Percentiles rank a stretch among this genome's conserved stretches.
These are phyloP conservation scores for Cavia porcellus DNA, from an alignment of 2,113 vertebrate species.

Conservation along the genomic window DNA sequence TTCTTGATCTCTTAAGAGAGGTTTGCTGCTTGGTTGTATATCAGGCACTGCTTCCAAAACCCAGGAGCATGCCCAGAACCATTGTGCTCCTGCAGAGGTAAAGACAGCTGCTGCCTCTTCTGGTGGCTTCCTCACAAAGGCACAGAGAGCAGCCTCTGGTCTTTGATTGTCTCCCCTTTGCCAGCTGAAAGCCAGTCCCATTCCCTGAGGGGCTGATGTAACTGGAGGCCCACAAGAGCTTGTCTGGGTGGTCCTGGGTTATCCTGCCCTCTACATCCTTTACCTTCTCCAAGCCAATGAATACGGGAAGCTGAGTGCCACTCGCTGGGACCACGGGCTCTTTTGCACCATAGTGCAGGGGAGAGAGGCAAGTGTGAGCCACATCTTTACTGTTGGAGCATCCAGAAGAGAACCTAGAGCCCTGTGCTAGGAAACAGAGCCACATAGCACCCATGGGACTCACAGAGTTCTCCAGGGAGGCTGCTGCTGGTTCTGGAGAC, in stretches of 20 bases:
- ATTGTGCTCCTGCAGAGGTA: background rate
- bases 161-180: background rate
- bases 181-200: background rate
- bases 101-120: background rate
- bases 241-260: background rate
- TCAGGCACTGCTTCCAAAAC: background rate
- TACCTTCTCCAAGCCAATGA: background rate
- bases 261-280: background rate
- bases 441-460: background rate
- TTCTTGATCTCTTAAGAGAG: background rate
- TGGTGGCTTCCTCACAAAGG: background rate
- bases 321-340: too few species aligned
- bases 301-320: background rate
- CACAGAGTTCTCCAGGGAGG: background rate
- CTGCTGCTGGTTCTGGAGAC: background rate
- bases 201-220: background rate
- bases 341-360: background rate
- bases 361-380: background rate
- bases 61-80: fast-evolving
- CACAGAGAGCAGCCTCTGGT: background rate
- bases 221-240: background rate
- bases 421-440: background rate
- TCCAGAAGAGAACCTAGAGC: background rate
- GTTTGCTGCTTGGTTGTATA: background rate
- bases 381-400: background rate